phyloP scores from a whole-genome alignment of 2,797 vertebrate genomes.

The Characodon lateralis region DNA sequence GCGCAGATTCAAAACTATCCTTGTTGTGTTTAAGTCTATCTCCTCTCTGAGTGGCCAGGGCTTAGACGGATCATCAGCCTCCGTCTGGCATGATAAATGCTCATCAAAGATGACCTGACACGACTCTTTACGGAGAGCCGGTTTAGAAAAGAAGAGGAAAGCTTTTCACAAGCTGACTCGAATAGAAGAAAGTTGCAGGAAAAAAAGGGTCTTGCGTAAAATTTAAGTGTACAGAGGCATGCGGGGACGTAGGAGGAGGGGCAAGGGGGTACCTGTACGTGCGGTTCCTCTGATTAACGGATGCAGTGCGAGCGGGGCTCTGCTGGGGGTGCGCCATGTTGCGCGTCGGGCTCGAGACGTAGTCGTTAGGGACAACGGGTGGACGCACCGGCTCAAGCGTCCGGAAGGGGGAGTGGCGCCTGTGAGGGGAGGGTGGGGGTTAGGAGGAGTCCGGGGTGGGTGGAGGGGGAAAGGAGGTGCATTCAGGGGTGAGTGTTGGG shows the following conservation, averaged over 20 bases:
- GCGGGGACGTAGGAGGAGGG: slow-evolving; percentile 62
- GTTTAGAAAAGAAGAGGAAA: slow-evolving; percentile 29
- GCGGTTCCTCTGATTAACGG: slow-evolving; percentile 99
- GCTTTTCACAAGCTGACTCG: slow-evolving; percentile 30
- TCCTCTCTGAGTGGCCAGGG: slow-evolving; percentile 18
- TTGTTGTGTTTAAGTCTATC: slow-evolving; percentile 11
- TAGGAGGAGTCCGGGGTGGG: slow-evolving; percentile 37
- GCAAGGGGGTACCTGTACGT: slow-evolving; percentile 95
- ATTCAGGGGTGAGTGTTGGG: slow-evolving; percentile 68
- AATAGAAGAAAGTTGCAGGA: slow-evolving; percentile 39
- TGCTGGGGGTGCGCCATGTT: slow-evolving; percentile 91
- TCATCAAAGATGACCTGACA: slow-evolving; percentile 38
- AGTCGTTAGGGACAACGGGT: slow-evolving; percentile 99
- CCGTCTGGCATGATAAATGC: slow-evolving; percentile 25
- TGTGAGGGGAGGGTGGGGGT: slow-evolving; percentile 80
- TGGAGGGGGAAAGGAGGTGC: slow-evolving; percentile 20
- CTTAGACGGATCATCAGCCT: slow-evolving; percentile 16
- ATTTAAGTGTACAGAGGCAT: slow-evolving; percentile 61
- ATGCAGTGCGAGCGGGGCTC: slow-evolving; percentile 96
- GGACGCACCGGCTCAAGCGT: slow-evolving; percentile 98
- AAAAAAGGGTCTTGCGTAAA: slow-evolving; percentile 38
- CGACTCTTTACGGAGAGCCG: not conserved
- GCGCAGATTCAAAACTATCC: slow-evolving; percentile 13
- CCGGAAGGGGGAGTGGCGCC: slow-evolving; percentile 98
- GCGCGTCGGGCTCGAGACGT: slow-evolving; percentile 97